Conservation (phyloP, 1,140 invertebrate genomes). For the Pomacea maculata region DNA sequence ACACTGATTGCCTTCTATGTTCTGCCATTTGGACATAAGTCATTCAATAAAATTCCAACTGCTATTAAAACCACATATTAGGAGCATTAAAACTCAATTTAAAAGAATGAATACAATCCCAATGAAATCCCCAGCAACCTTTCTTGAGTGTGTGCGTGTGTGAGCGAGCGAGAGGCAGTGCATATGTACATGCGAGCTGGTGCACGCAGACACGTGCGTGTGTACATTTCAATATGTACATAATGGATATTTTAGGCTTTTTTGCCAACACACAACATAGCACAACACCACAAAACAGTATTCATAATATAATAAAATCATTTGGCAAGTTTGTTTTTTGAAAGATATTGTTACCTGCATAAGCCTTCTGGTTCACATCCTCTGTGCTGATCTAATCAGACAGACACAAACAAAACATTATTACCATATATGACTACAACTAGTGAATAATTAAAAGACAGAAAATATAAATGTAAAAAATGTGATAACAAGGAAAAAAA, state of each 20-base stretch:
- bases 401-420: neutral
- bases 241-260: no score
- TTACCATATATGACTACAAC: slow-evolving; percentile 1
- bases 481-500: no score
- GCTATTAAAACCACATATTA: no score
- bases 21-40: neutral
- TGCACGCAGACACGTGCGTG: neutral
- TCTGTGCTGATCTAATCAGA: slow-evolving; percentile 21
- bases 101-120: no score
- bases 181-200: no score
- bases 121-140: no score
- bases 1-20: neutral
- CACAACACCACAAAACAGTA: neutral
- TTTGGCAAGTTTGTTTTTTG: neutral
- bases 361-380: slow-evolving; percentile 63
- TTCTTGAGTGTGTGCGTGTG: no score
- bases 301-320: neutral
- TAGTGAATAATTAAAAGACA: neutral
- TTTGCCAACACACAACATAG: neutral
- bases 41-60: neutral
- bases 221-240: neutral
- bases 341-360: slow-evolving; percentile 53
- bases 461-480: neutral
- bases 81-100: no score
- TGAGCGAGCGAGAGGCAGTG: no score